Evolutionary conservation across 2,888 invertebrate species (phyloP), one percentile per base, ranked within the genome.

Genomic region (Galerucella pusilla): DNA sequence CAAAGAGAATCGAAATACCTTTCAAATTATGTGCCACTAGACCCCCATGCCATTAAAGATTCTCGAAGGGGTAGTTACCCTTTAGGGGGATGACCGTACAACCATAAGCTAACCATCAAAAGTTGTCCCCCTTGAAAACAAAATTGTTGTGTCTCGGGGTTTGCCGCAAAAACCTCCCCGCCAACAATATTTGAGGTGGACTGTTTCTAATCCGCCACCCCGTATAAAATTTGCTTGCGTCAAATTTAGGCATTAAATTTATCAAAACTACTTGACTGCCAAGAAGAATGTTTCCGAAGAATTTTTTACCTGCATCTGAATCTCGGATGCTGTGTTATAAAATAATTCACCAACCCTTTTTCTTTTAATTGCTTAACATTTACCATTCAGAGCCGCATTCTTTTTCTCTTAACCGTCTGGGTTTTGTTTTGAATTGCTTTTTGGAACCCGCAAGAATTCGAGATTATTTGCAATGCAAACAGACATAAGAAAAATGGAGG

Each of bases 401-500:
- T 28, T 14, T 60, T 60, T 60, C 60, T 60, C 60, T 20, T 14
- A 28, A 28, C 60, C 57, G 57, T 16, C 25, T 28, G 60, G 25
- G 28, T 60, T 60, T 60, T 60, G 60, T 60, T 60, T 25, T 20
- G 14, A 60, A 57, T 57, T 14, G 60, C 25, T 60, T 60, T 60
- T n/a, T 28, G 60, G 60, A 28, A 60, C 12, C 25, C 25, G 57
- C 20, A 12, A 60, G 60, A 60, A 28, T 60, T 60, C 20, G 60
- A 25, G 28, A 60, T 14, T 60, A 60, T 60, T 60, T 60, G 20
- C 25, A 60, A 25, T 60, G 60, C 25, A 57, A 57, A 57, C 6
- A 60, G 60, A 60, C 60, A 14, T n/a, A n/a, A 16, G 54, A 54
- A 16, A 14, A n/a, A 16, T n/a, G 6, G 12, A 49, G 49, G 2